Evolutionary conservation across 2,888 invertebrate species (phyloP), one percentile per base, ranked within the genome.

Genomic region (Lepidocyrtinus sp.): DNA sequence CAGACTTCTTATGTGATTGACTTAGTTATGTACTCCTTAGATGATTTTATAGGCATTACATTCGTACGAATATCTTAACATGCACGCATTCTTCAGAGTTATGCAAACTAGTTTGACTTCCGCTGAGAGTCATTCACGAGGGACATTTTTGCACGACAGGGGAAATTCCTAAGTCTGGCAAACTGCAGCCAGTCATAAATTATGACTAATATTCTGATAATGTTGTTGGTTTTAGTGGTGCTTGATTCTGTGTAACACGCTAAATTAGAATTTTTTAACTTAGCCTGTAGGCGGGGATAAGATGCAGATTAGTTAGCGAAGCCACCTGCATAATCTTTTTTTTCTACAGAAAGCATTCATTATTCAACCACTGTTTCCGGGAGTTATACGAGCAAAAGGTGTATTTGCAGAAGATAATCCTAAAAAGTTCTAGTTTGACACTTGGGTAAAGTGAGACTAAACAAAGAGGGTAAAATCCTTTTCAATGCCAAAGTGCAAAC

Each of bases 101-200:
- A 59, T 59, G 59, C 59, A 59, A 59, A 59, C 59, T 59, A 59
- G 59, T 59, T 59, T 59, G 19, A 21, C 22, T 59, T 59, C 59
- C 59, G 59, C 59, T 59, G 9, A 2, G 59, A 59, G 22, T 59
- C 59, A 21, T 5, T 36, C 36, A 12, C 17, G 2, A 50, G 15
- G 17, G 17, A 50, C 17, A 17, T 50, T 17, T 50, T 50, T 50
- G 50, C 12, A 50, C 50, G 50, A n/a, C 2, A n/a, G 15, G 50
- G 12, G 5, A 36, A 36, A 12, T 36, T 7, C 36, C 5, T 36
- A n/a, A n/a, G n/a, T n/a, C n/a, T n/a, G n/a, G n/a, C n/a, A 36
- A 7, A 36, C 36, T 36, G 12, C 36, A 36, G 5, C 5, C 36
- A 36, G 5, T 7, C 36, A 5, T 36, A 36, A 36, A n/a, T n/a